Conservation (phyloP, 2,797 vertebrate species). For the Numenius phaeopus region DNA sequence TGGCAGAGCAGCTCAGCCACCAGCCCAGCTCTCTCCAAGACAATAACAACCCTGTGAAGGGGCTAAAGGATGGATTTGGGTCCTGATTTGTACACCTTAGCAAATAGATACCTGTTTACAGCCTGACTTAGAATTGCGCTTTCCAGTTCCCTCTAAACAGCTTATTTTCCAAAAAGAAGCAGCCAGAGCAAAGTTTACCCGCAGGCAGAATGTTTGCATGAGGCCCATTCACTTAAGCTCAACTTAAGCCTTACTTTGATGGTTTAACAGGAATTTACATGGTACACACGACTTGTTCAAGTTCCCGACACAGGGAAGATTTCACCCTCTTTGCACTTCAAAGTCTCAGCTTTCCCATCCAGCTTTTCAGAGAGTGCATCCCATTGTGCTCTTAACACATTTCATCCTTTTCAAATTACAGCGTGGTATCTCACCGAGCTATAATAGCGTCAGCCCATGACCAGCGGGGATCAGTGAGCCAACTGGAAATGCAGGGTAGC, state of each 20-base stretch:
- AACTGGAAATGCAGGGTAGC: not conserved
- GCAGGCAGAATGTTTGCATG: not conserved
- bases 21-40: accelerated
- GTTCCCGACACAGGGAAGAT: not conserved
- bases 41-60: accelerated
- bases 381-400: not conserved
- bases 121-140: not conserved
- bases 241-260: slow-evolving; percentile 51
- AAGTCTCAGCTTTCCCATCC: not conserved
- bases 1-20: not conserved
- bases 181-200: not conserved
- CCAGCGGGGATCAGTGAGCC: not conserved
- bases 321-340: slow-evolving; percentile 63
- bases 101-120: not conserved
- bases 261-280: slow-evolving; percentile 48
- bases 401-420: not conserved
- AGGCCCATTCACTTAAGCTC: slow-evolving; percentile 23
- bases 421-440: not conserved
- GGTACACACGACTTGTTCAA: not conserved
- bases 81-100: accelerated
- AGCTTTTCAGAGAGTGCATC: not conserved
- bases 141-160: not conserved
- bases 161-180: not conserved
- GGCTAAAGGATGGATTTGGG: not conserved
- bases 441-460: not conserved